Base-by-base conservation (phyloP, 1,140 invertebrate genomes). In the Globodera rostochiensis region DNA sequence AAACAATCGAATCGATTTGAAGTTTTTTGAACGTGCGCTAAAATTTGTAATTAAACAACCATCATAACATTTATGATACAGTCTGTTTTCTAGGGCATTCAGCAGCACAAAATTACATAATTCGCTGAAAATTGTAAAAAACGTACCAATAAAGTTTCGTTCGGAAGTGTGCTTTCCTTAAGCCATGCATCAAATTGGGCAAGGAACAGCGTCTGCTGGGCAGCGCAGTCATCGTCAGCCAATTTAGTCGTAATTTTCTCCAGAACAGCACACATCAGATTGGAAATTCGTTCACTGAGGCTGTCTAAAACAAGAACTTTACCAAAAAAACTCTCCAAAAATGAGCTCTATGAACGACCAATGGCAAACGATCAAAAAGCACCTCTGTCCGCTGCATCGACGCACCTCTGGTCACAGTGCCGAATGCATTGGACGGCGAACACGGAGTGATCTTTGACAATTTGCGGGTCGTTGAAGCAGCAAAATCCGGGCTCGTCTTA, bases 371-470 rank as follows among this genome's bases (percentile, higher is more conserved):
- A 36, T 36, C 36, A 36, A 36, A 36, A 36, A 36, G 36, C 36
- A 36, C 36, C 36, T 60, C 50, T 64, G 8, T 19, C 64, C 25
- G 47, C 64, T 53, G 47, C 57, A 21, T 69, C 64, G 64, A 46
- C 9, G 21, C 50, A 76, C 64, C 19, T 76, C 46, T 25, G 13
- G 36, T 76, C 74, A 19, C 45, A 47, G 57, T 49, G 57, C 3
- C 74, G 74, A 76, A 76, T 76, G 15, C 74, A 76, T 50, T 76
- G 74, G 50, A 76, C 21, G 53, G 47, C 50, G 19, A 60, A 76
- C 46, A 50, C 46, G 7, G 8, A 45, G 64, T 76, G 74, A 57
- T 25, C 50, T n/a, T 13, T 7, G 19, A 76, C 13, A 19, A 76
- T 15, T 19, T 4, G 15, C 8, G 21, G 46, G 64, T 69, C 64